These are phyloP conservation scores for Sesia bembeciformis DNA, from an alignment of 2,888 invertebrate genomes.

Conservation along the genomic window DNA sequence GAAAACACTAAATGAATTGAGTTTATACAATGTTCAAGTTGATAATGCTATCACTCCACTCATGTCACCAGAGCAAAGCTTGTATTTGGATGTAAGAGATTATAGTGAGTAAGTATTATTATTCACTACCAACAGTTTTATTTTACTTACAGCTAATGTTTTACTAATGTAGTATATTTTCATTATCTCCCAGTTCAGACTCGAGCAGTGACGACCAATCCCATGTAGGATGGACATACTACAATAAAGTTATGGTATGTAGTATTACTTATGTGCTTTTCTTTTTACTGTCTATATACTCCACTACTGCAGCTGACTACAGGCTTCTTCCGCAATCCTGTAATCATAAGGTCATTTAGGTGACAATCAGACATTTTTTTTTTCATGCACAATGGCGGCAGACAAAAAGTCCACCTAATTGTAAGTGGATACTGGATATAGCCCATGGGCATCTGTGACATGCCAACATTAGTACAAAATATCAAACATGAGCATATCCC, in stretches of 20 bases:
- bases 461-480: too few relatives aligned
- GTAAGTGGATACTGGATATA: too few relatives aligned
- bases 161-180: constrained; percentile 1
- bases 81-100: constrained; percentile 62
- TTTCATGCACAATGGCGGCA: too few relatives aligned
- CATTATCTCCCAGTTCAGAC: constrained; percentile 53
- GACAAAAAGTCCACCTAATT: too few relatives aligned
- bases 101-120: constrained; percentile 57
- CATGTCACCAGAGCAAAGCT: constrained; percentile 60
- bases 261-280: too few relatives aligned
- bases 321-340: too few relatives aligned
- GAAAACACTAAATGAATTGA: constrained; percentile 60
- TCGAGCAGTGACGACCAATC: constrained; percentile 70
- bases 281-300: too few relatives aligned
- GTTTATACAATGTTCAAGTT: constrained; percentile 58
- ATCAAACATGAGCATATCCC: too few relatives aligned
- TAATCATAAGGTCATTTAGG: too few relatives aligned
- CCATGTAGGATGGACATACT: constrained; percentile 81
- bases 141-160: background rate
- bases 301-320: too few relatives aligned
- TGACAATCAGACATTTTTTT: too few relatives aligned
- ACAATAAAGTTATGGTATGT: constrained; percentile 79
- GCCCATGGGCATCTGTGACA: too few relatives aligned
- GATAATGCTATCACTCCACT: constrained; percentile 62
- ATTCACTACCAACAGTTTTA: background rate